Evolutionary conservation across 2,797 vertebrate species (phyloP), one percentile per base, ranked within the genome.

Genomic region (Hippoglossus hippoglossus): DNA sequence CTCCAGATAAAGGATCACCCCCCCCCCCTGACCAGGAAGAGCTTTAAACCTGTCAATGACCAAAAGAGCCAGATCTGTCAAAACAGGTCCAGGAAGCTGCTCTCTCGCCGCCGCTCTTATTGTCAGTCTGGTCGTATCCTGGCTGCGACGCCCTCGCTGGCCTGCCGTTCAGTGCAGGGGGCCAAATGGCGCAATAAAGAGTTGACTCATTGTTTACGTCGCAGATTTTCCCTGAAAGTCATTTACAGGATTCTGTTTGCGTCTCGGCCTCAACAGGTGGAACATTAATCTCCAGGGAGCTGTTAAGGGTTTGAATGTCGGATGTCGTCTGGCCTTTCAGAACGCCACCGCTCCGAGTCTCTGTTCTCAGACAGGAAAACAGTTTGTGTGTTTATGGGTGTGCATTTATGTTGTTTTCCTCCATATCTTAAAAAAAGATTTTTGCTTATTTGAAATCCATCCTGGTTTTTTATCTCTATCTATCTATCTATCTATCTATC

Each of bases 41-140:
- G 77, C 73, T 82, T 82, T 84, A 86, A 85, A 87, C 77, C 77
- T 83, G 84, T 83, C 82, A 89, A 71, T 85, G 67, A 79, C 75
- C 84, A 86, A 82, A 18, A 88, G 85, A 80, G 73, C 49, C 69
- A 66, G 69, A 79, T 90, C 73, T 81, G 84, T 88, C 85, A 86
- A 74, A 83, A 83, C 78, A 82, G 67, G 69, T 82, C 90, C 84
- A 52, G 63, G 72, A 82, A 82, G 85, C 86, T 36, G 63, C 73
- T 80, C 63, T 76, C 36, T 66, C 58, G 61, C 66, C 56, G 34
- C 63, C 44, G 53, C 79, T 72, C 71, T 54, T 75, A 80, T 81
- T 84, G 73, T 81, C 71, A 88, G 63, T 88, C 86, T 54, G 71
- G 57, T 81, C 54, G 2, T 76, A 65, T 75, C 52, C 46, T 12